Evolutionary conservation across 92 coral and sea anemone species (phyloP).

Genomic region (Phymanthus crucifer): DNA sequence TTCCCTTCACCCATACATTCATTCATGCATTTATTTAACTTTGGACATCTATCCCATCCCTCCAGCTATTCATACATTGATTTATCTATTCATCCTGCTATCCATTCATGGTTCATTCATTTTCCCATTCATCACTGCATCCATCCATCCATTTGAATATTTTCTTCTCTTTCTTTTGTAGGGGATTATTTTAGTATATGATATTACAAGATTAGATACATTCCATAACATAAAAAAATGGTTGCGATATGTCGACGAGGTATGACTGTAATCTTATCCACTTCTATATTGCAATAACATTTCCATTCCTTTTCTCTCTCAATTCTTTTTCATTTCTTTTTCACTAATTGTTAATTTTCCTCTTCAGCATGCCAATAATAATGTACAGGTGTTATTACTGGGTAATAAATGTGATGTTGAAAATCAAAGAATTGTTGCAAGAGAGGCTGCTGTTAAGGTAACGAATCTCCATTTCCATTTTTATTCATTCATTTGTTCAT

Average conservation of each 20-base stretch:
- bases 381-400: slow-evolving; percentile 81
- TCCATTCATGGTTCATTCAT: too few relatives aligned
- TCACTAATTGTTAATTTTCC: background rate
- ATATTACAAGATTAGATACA: slow-evolving; percentile 92
- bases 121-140: too few relatives aligned
- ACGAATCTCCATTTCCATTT: too few relatives aligned
- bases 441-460: slow-evolving; percentile 81
- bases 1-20: background rate
- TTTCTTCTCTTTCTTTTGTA: slow-evolving; percentile 18
- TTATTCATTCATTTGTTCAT: background rate
- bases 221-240: slow-evolving; percentile 90
- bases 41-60: background rate
- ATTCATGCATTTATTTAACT: background rate
- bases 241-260: slow-evolving; percentile 98
- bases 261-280: slow-evolving; percentile 22
- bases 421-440: slow-evolving; percentile 83
- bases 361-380: slow-evolving; percentile 85
- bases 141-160: too few relatives aligned
- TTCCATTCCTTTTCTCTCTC: background rate
- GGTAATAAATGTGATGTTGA: slow-evolving; percentile 97
- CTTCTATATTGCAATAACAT: background rate
- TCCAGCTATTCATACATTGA: background rate
- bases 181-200: slow-evolving; percentile 98
- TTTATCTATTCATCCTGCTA: background rate
- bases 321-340: background rate